Base-by-base conservation (phyloP, 2,888 invertebrate species). In the Byasa hedistus region DNA sequence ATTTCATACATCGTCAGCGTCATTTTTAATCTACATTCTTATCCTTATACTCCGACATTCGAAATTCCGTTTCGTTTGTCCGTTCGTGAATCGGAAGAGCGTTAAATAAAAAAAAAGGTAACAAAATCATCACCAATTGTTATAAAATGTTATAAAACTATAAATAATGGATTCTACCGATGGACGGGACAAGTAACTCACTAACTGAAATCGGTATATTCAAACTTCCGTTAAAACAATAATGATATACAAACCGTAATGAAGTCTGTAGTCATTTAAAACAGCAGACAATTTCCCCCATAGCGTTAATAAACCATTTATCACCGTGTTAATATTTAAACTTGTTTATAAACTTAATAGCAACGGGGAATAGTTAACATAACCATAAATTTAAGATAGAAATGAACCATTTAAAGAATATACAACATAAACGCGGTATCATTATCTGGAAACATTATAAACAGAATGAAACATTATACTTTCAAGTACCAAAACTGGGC, bases 181-280 rank as follows among this genome's bases (percentile, higher is more conserved):
- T 91, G 91, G 91, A 91, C 91, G 91, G 91, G 91, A 84, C 78
- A 81, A 79, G 82, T 76, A 87, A 89, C 81, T 86, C 84, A 88
- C 87, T 84, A 83, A 83, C 77, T 70, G 70, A 84, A 83, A 79
- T 73, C 57, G 76, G 78, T 76, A 72, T 68, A 68, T 69, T 74
- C 67, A 36, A 67, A 65, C 55, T 66, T 63, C 23, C 15, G 52
- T 62, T 57, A 32, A 44, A 57, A 66, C 12, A 39, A 39, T 3
- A 39, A 39, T 32, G 8, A 32, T 32, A 32, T 10, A 32, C 10
- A 32, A 32, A 32, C 32, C 32, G 0, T 10, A 32, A n/a, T n/a
- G n/a, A n/a, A n/a, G n/a, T n/a, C n/a, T n/a, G n/a, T n/a, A n/a
- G n/a, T n/a, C n/a, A n/a, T n/a, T n/a, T n/a, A n/a, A n/a, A n/a